A percentile compares a stretch with the other conserved stretches of the same genome.
Evolutionary conservation across 1,140 invertebrate genomes (phyloP).

Genomic region (Carposina sasakii): DNA sequence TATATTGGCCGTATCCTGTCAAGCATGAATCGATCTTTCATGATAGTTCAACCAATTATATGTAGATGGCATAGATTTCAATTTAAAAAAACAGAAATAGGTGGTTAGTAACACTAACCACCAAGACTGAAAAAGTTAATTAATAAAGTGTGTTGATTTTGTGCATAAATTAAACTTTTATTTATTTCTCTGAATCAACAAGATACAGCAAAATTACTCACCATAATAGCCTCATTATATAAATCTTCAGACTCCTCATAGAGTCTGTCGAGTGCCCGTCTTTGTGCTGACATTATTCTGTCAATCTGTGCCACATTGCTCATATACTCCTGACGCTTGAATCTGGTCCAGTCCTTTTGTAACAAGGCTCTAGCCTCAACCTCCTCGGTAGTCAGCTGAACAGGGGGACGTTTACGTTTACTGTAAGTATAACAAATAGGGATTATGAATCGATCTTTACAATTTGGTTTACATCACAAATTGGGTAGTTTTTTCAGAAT

Average conservation of each 20-base stretch:
- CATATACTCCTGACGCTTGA: conserved; percentile 77
- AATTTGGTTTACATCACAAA: too few species aligned
- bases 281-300: conserved; percentile 78
- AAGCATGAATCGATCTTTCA: too few species aligned
- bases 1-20: too few species aligned
- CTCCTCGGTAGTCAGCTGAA: conserved; percentile 33
- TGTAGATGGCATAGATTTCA: too few species aligned
- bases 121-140: too few species aligned
- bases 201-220: conserved; percentile 40
- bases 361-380: conserved; percentile 59
- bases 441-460: too few species aligned
- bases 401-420: conserved; percentile 45
- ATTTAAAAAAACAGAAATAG: too few species aligned
- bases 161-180: too few species aligned
- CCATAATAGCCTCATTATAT: conserved; percentile 86
- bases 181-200: conserved; percentile 8
- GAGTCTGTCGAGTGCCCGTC: conserved; percentile 84
- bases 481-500: too few species aligned
- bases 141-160: too few species aligned
- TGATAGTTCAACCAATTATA: too few species aligned
- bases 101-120: too few species aligned
- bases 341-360: conserved; percentile 82
- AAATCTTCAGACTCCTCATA: conserved; percentile 85
- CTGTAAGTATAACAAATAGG: conserved; percentile 27
- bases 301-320: conserved; percentile 79